Base-by-base conservation (phyloP, 37 sponge, comb jelly and placozoan genomes). In the Spongilla lacustris region DNA sequence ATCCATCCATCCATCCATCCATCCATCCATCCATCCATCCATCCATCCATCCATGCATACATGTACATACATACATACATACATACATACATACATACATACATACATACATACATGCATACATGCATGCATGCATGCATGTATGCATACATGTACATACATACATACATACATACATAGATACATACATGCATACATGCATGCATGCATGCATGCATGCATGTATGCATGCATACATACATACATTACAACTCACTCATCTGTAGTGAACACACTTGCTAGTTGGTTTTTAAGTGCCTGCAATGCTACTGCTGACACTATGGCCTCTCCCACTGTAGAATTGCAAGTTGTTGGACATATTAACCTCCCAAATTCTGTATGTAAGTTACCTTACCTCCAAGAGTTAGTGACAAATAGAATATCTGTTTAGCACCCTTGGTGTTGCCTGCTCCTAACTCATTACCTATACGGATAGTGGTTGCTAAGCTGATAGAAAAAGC, bases 371-470 rank as follows among this genome's bases (percentile, higher is more conserved):
- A 58, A 13, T 8, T 17, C 58, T n/a, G n/a, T n/a, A n/a, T n/a
- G n/a, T n/a, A n/a, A n/a, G n/a, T 58, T 58, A 14, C 58, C 58
- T 58, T 14, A 58, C 58, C 58, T 58, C 19, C 58, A 58, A 58
- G 58, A 1, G 21, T 14, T 10, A 58, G 58, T 17, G 58, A 58
- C 11, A 58, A 13, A 17, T 17, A 14, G 58, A 58, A 58, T 1
- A 58, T 71, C 77, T 87, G 68, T 27, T 87, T 86, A 13, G 91
- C 91, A 27, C 66, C 30, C 4, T 50, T 2, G 5, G 85, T 75
- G 38, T 92, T 78, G 2, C 89, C 89, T 38, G 89, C 89, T 31
- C 86, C 89, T 0, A 88, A 35, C 28, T 81, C 86, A 80, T 93
- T 84, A 4, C 89, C 90, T 0, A 87, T 79, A 71, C 91, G 78